Percentiles rank a stretch among this genome's conserved stretches.
Evolutionary conservation across 2,113 vertebrate species (phyloP).

Genomic region (Neodontobutis hainanensis): DNA sequence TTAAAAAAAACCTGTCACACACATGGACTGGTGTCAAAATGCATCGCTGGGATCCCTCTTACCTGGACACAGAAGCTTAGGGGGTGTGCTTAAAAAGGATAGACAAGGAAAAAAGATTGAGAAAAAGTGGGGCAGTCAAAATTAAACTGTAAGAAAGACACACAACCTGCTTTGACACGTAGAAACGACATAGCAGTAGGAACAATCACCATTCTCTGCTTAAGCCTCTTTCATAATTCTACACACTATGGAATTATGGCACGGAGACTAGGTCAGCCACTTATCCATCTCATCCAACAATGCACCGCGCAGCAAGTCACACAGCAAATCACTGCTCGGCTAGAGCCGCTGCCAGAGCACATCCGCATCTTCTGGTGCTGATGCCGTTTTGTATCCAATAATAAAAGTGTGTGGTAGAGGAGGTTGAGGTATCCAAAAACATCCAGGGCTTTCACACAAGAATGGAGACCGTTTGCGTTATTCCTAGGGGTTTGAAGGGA

Average conservation of each 20-base stretch:
- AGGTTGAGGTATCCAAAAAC: not conserved
- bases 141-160: conserved; percentile 7
- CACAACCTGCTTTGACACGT: not conserved
- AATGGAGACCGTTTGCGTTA: not conserved
- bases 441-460: not conserved
- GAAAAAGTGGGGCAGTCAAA: not conserved
- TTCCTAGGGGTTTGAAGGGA: not conserved
- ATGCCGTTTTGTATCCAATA: conserved; percentile 12
- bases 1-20: conserved; percentile 19
- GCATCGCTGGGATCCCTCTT: conserved; percentile 42
- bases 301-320: conserved; percentile 50
- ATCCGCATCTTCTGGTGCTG: conserved; percentile 29
- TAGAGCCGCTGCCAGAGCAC: conserved; percentile 45
- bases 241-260: conserved; percentile 57
- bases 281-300: conserved; percentile 64
- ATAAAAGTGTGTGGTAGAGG: not conserved
- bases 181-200: conserved; percentile 31
- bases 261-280: conserved; percentile 56
- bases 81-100: conserved; percentile 13
- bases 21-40: conserved; percentile 60
- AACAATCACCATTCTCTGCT: conserved; percentile 58
- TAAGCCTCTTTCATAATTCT: conserved; percentile 62
- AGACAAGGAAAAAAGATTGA: not conserved
- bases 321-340: conserved; percentile 62
- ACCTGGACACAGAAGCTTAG: conserved; percentile 57